phyloP scores from a whole-genome alignment of 2,888 invertebrate genomes.

The Pollenia angustigena region DNA sequence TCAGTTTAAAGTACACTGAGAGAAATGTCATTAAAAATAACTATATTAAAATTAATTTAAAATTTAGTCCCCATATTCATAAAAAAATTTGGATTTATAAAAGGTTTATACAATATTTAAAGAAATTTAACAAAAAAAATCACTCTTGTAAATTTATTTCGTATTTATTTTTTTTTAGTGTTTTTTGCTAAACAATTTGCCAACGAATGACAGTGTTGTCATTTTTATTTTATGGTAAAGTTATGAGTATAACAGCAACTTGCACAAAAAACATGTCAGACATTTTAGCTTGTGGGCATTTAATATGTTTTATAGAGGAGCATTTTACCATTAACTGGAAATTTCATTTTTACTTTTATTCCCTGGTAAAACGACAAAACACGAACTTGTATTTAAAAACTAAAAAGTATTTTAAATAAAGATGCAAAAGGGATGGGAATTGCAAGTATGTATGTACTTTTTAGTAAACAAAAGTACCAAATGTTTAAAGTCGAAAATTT shows the following conservation, averaged over 20 bases:
- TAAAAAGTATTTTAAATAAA: background rate
- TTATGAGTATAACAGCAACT: slow-evolving; percentile 14
- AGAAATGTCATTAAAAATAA: background rate
- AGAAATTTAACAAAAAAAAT: background rate
- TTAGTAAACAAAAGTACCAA: background rate
- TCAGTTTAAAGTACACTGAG: slow-evolving; percentile 30
- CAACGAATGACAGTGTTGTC: slow-evolving; percentile 28
- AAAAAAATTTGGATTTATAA: too few relatives aligned
- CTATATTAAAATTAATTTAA: background rate
- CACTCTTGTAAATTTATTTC: background rate
- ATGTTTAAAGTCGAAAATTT: background rate
- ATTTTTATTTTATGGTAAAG: slow-evolving; percentile 24
- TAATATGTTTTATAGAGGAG: slow-evolving; percentile 71
- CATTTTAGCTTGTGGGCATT: slow-evolving; percentile 72
- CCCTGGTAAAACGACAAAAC: slow-evolving; percentile 57
- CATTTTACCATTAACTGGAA: slow-evolving; percentile 67
- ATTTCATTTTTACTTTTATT: slow-evolving; percentile 70
- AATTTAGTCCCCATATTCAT: too few relatives aligned
- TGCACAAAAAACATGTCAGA: slow-evolving; percentile 61
- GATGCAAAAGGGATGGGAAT: background rate
- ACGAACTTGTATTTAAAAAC: background rate
- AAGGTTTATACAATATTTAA: background rate
- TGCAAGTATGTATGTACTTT: slow-evolving; percentile 14
- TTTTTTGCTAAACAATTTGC: slow-evolving; percentile 41
- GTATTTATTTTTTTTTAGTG: slow-evolving; percentile 19